Evolutionary conservation across 1,140 invertebrate species (phyloP).

Genomic region (Argopecten irradians): DNA sequence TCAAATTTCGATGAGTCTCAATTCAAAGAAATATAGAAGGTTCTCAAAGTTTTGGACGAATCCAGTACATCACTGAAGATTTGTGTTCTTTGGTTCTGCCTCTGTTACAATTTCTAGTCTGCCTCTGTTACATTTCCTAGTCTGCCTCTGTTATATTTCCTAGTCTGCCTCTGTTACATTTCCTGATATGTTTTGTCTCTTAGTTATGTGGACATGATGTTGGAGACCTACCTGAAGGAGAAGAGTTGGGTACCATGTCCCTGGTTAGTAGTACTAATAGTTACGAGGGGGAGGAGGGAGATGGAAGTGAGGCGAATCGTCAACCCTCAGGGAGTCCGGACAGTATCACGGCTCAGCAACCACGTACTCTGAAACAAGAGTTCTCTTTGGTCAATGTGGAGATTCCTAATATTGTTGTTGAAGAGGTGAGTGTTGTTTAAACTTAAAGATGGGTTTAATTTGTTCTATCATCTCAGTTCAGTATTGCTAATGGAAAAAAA

Average conservation of each 20-base stretch:
- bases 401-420: constrained; percentile 89
- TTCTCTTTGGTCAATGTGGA: constrained; percentile 91
- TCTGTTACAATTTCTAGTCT: too few relatives aligned
- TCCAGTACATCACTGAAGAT: too few relatives aligned
- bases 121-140: too few relatives aligned
- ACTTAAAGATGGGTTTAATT: background rate
- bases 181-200: constrained; percentile 44
- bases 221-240: constrained; percentile 37
- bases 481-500: too few relatives aligned
- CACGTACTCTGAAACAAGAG: constrained; percentile 85
- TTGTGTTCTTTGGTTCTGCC: too few relatives aligned
- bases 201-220: constrained; percentile 76
- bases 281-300: constrained; percentile 43
- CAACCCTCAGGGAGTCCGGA: constrained; percentile 51
- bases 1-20: too few relatives aligned
- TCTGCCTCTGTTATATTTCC: too few relatives aligned
- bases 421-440: constrained; percentile 73
- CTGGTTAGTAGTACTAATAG: constrained; percentile 31
- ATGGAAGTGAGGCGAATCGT: background rate
- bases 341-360: constrained; percentile 55
- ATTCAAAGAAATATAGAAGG: too few relatives aligned
- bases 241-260: background rate
- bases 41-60: too few relatives aligned
- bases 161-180: too few relatives aligned
- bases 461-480: too few relatives aligned